Conservation (phyloP, 2,888 invertebrate species). For the Peribatodes rhomboidaria region DNA sequence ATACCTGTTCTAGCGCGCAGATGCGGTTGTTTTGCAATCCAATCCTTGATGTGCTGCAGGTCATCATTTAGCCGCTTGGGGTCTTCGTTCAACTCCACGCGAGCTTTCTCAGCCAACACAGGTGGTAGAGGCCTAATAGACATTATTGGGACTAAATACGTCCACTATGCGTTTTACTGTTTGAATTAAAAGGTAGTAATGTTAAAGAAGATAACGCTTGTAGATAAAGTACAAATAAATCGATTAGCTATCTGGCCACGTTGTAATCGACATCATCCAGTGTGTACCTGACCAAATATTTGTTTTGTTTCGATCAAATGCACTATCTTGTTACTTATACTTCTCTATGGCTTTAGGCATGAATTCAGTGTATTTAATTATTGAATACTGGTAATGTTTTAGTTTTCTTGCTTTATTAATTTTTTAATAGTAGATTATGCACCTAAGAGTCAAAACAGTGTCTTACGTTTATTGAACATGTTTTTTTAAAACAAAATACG, state of each 20-base stretch:
- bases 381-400: background rate
- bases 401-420: background rate
- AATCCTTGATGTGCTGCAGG: constrained; percentile 82
- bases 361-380: background rate
- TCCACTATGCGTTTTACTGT: background rate
- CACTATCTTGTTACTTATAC: background rate
- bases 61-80: constrained; percentile 76
- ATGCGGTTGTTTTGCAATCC: constrained; percentile 86
- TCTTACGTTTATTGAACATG: no score
- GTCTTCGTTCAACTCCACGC: constrained; percentile 83
- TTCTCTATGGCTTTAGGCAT: background rate
- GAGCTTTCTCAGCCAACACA: constrained; percentile 75
- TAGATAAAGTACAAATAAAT: constrained; percentile 34
- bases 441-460: background rate
- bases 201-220: constrained; percentile 15
- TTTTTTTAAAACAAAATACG: no score
- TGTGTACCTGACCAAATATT: constrained; percentile 1
- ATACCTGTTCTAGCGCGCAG: constrained; percentile 71
- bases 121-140: constrained; percentile 62
- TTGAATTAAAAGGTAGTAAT: constrained; percentile 15
- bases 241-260: constrained; percentile 40
- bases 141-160: constrained; percentile 53
- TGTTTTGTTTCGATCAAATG: background rate
- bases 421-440: background rate
- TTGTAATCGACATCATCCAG: constrained; percentile 5